A percentile compares a stretch with the other conserved stretches of the same genome.
Conservation (phyloP, 2,113 vertebrate species). For the Rhipidura dahli region DNA sequence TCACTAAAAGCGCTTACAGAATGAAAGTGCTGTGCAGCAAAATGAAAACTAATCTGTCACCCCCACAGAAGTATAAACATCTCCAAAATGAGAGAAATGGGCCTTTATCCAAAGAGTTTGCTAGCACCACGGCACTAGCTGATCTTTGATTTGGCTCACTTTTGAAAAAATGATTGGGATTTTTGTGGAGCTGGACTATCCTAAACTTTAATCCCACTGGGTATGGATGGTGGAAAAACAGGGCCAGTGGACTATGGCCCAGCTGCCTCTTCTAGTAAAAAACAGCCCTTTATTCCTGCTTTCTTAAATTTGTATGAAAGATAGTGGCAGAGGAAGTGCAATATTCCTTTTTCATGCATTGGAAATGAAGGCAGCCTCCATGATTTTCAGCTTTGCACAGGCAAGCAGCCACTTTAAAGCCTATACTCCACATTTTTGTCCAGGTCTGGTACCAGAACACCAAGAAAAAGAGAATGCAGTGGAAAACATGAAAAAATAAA, state of each 20-base stretch:
- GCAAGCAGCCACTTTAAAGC: neutral
- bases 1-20: neutral
- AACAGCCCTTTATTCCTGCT: neutral
- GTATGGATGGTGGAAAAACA: neutral
- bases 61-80: neutral
- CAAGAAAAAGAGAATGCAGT: neutral
- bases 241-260: neutral
- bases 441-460: neutral
- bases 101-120: neutral
- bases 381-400: neutral
- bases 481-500: neutral
- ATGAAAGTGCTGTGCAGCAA: neutral
- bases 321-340: fast-evolving
- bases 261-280: neutral
- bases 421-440: neutral
- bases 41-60: neutral
- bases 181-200: neutral
- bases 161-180: neutral
- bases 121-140: neutral
- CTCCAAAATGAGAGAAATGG: neutral
- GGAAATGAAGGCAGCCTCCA: neutral
- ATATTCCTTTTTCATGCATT: neutral
- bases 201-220: neutral
- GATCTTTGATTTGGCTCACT: neutral
- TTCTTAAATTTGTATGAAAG: neutral